These are phyloP conservation scores for Oreochromis niloticus DNA, from an alignment of 2,113 vertebrate genomes.

Conservation along the genomic window DNA sequence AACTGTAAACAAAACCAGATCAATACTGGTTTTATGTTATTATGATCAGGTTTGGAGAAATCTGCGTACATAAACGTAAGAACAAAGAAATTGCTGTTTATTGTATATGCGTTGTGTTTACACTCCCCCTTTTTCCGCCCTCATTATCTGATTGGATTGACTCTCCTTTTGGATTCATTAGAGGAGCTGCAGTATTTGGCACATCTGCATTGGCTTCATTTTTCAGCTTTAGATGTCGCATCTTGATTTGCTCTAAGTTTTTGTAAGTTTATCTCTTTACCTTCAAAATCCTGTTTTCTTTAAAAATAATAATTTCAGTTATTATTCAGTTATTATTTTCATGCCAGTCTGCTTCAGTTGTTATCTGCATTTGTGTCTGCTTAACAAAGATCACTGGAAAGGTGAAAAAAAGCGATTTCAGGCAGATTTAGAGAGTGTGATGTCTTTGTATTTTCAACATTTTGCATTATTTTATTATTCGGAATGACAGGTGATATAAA, in stretches of 20 bases:
- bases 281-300: neutral
- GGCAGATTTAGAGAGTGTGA: neutral
- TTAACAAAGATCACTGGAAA: fast-evolving
- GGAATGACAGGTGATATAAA: fast-evolving
- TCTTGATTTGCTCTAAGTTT: neutral
- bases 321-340: neutral
- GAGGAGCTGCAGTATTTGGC: fast-evolving
- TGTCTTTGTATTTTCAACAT: neutral
- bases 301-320: fast-evolving
- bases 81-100: neutral
- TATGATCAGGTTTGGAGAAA: neutral
- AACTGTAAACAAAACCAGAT: neutral
- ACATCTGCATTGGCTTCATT: neutral
- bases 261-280: neutral
- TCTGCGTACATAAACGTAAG: fast-evolving
- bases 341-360: neutral
- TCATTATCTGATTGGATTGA: neutral
- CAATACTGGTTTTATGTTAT: neutral
- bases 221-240: neutral
- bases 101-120: neutral
- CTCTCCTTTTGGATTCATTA: neutral
- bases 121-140: neutral
- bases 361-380: neutral
- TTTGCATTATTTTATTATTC: neutral
- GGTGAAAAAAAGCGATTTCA: fast-evolving